Evolutionary conservation across 2,888 invertebrate genomes (phyloP).

Genomic region (Bugula neritina): DNA sequence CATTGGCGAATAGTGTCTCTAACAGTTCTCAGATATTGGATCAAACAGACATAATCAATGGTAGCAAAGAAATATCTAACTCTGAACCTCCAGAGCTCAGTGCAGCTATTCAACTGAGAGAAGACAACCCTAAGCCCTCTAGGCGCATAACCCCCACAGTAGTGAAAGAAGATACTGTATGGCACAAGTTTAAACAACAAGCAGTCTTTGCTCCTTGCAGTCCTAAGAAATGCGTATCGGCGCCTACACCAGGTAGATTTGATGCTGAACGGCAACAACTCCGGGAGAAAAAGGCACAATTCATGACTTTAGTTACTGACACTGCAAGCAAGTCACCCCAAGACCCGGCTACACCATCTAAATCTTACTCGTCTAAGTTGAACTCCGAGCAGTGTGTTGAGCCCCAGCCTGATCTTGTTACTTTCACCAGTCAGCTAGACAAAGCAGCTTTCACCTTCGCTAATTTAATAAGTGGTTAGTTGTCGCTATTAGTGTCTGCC

Average conservation of each 20-base stretch:
- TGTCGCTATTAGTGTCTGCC: not conserved
- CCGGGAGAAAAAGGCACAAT: constrained; percentile 15
- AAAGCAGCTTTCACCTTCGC: not conserved
- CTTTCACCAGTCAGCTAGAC: not conserved
- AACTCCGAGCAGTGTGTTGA: not conserved
- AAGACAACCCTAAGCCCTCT: not conserved
- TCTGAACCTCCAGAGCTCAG: not conserved
- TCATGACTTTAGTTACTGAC: not conserved
- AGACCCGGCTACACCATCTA: not conserved
- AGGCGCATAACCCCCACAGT: constrained; percentile 19
- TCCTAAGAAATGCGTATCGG: not conserved
- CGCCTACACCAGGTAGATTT: not conserved
- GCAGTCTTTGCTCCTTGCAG: not conserved
- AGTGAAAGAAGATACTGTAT: not conserved
- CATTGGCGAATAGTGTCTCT: not conserved
- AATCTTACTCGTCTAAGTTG: not conserved
- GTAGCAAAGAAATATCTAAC: not conserved
- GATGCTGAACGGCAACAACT: not conserved
- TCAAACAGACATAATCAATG: not conserved
- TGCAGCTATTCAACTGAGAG: no score
- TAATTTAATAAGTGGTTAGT: not conserved
- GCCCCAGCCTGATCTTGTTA: not conserved
- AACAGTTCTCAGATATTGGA: not conserved
- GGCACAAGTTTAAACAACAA: not conserved
- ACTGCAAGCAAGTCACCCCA: not conserved